A percentile compares a stretch with the other conserved stretches of the same genome.
phyloP scores from a whole-genome alignment of 2,113 vertebrate species.

The Muscicapa adusta region DNA sequence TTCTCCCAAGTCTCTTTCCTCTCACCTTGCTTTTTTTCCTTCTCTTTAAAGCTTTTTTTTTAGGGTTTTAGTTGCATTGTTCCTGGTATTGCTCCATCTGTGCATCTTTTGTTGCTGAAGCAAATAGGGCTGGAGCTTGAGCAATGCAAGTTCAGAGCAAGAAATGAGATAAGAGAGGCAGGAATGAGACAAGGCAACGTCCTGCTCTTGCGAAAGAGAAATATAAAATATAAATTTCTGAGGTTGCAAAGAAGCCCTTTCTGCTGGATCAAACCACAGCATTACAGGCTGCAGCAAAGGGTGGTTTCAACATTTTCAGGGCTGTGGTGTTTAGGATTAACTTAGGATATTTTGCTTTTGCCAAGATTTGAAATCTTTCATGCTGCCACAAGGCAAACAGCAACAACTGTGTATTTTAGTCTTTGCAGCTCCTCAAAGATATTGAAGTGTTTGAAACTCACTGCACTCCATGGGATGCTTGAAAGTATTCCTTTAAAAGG shows the following conservation, averaged over 20 bases:
- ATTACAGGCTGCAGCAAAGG: background rate
- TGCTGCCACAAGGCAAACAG: background rate
- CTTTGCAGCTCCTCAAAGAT: background rate
- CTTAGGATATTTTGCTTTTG: background rate
- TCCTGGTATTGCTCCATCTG: background rate
- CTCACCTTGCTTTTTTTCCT: background rate
- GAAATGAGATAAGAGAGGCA: background rate
- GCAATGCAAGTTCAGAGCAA: background rate
- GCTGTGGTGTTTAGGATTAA: background rate
- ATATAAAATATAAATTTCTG: background rate
- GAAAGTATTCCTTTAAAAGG: background rate
- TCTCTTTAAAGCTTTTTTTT: fast-evolving
- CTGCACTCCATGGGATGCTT: background rate
- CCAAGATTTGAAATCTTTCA: background rate
- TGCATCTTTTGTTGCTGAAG: background rate
- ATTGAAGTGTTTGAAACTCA: background rate
- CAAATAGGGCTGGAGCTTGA: background rate
- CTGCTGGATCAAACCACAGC: background rate
- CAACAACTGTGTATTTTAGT: background rate
- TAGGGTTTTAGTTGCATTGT: background rate
- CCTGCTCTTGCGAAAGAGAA: background rate
- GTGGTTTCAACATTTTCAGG: background rate
- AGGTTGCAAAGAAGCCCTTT: background rate
- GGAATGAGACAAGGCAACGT: background rate
- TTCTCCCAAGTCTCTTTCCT: background rate